A percentile compares a stretch with the other conserved stretches of the same genome.
Evolutionary conservation across 2,113 vertebrate genomes (phyloP).

Genomic region (Gorsachius goisagi): DNA sequence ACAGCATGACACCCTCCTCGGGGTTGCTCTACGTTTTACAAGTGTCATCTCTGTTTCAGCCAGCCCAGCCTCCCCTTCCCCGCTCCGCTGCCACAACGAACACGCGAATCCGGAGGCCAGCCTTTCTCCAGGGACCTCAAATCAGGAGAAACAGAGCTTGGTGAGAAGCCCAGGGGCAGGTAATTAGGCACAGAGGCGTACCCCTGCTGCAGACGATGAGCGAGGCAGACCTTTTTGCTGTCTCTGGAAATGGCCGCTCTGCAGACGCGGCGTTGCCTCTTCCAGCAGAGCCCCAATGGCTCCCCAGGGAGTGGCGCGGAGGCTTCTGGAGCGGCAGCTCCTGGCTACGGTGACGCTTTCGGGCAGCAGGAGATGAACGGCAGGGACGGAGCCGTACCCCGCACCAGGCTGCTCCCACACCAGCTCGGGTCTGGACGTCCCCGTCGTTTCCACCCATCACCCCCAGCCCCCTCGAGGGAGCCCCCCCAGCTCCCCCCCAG

Average conservation of each 20-base stretch:
- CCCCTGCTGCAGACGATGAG: not conserved
- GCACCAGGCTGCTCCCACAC: rapidly evolving
- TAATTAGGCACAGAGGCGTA: not conserved
- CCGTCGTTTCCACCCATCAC: not conserved
- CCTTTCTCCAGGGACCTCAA: not conserved
- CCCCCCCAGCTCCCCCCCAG: not conserved
- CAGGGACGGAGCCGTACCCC: rapidly evolving
- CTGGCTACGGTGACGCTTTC: rapidly evolving
- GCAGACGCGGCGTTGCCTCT: rapidly evolving
- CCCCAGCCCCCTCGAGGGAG: not conserved
- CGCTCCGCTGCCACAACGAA: rapidly evolving
- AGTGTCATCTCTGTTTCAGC: not conserved
- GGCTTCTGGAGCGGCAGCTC: not conserved
- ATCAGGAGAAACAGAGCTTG: not conserved
- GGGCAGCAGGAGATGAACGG: not conserved
- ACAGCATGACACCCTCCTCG: not conserved
- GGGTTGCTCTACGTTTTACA: not conserved
- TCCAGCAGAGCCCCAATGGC: not conserved
- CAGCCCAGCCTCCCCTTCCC: not conserved
- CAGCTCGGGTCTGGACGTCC: not conserved
- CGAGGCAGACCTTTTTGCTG: not conserved
- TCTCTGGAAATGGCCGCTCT: rapidly evolving
- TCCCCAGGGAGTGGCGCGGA: not conserved
- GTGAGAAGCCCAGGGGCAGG: no score
- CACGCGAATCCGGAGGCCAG: not conserved